Base-by-base conservation (phyloP, 1,140 invertebrate species). In the Drosophila obscura region DNA sequence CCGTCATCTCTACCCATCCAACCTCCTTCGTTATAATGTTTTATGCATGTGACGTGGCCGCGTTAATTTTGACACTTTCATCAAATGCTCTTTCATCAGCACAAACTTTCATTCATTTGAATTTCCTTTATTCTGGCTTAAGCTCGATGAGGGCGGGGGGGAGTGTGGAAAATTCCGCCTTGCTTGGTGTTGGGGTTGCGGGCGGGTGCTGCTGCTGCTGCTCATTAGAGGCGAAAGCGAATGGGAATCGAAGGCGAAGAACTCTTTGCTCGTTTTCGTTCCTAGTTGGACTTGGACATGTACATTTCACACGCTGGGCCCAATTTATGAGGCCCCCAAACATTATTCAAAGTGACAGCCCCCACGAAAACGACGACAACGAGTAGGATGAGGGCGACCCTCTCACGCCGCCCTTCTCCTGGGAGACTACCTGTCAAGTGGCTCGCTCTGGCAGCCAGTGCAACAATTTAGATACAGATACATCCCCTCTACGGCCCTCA, bases 321-420 rank as follows among this genome's bases (percentile, higher is more conserved):
- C 78, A 88, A 88, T 88, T 88, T 88, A 79, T 78, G 83, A 56
- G 62, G 39, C 43, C 60, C 53, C 69, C 44, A 58, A 61, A 73
- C 74, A 82, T 88, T 87, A 82, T 82, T 82, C 79, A 85, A 82
- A 88, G 63, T 88, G 82, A 83, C 75, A 82, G 81, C 55, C n/a
- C n/a, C 24, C 13, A 26, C 39, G 13, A 26, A 39, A 16, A 9
- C 28, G 15, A 53, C 28, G 31, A 19, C 51, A 53, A 35, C 28
- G 49, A 28, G 26, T 28, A 28, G 26, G 6, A 28, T 28, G 6
- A 7, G 26, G 26, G 26, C 8, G 8, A 2, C 31, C 31, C 31
- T 35, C 31, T 35, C 31, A 8, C 6, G 8, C 2, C 26, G 26
- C 26, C 31, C 35, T 4, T 13, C 62, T 74, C 67, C 73, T 80